phyloP scores from a whole-genome alignment of 2,888 invertebrate genomes.

The Thalpophila matura region DNA sequence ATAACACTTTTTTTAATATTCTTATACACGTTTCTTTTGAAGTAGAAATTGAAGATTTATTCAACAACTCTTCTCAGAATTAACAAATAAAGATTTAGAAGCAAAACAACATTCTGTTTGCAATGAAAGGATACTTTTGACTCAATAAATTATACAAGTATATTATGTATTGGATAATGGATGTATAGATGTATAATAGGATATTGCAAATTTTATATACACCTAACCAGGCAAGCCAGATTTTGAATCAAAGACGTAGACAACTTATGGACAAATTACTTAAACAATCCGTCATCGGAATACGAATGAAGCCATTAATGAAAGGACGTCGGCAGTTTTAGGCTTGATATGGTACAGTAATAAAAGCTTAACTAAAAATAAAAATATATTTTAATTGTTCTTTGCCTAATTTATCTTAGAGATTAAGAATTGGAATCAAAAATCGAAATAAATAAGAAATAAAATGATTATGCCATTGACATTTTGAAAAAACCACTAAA shows the following conservation, averaged over 20 bases:
- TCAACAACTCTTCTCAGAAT: conserved; percentile 15
- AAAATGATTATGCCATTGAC: too few relatives aligned
- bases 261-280: not conserved
- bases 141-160: not conserved
- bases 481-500: too few relatives aligned
- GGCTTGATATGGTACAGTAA: too few relatives aligned
- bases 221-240: not conserved
- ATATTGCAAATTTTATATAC: not conserved
- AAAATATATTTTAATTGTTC: too few relatives aligned
- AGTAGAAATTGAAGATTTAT: not conserved
- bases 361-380: too few relatives aligned
- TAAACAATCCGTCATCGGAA: not conserved
- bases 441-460: too few relatives aligned
- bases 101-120: not conserved
- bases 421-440: too few relatives aligned
- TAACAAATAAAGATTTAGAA: not conserved
- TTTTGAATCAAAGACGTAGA: not conserved
- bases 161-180: too few relatives aligned
- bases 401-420: too few relatives aligned
- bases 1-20: conserved; percentile 2
- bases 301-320: not conserved
- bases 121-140: conserved; percentile 5
- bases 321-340: too few relatives aligned
- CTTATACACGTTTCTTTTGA: not conserved
- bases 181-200: too few relatives aligned